These are phyloP conservation scores for Temnothorax ravouxi DNA, from an alignment of 2,888 invertebrate genomes.

Conservation along the genomic window DNA sequence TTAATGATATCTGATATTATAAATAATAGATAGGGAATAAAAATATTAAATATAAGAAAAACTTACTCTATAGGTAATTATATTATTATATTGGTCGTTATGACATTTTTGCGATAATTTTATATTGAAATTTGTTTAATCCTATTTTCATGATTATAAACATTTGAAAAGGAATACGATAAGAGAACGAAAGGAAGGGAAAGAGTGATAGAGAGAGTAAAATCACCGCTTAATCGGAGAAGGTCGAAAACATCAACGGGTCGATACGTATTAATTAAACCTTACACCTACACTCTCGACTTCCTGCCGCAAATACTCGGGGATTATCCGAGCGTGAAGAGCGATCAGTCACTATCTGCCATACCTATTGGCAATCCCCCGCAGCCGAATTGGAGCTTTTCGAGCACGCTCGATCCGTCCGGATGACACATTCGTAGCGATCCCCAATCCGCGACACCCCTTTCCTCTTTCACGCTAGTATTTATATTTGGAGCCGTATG, in stretches of 20 bases:
- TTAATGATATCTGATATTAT: neutral
- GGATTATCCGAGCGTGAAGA: constrained; percentile 76
- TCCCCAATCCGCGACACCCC: constrained; percentile 71
- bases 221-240: constrained; percentile 42
- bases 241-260: constrained; percentile 47
- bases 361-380: constrained; percentile 71
- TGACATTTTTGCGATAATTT: neutral
- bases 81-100: neutral
- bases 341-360: constrained; percentile 79
- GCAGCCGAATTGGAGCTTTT: constrained; percentile 64
- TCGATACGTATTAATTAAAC: constrained; percentile 70
- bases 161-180: neutral
- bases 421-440: constrained; percentile 78
- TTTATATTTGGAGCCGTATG: constrained; percentile 79
- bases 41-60: neutral
- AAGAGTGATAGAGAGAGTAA: neutral
- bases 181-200: neutral
- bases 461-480: constrained; percentile 65
- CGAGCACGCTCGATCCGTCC: constrained; percentile 67
- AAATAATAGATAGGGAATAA: neutral
- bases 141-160: neutral
- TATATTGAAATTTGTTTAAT: neutral
- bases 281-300: constrained; percentile 38
- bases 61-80: neutral
- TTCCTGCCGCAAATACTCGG: constrained; percentile 60